Conservation (phyloP, 2,113 vertebrate species). For the Aix galericulata region DNA sequence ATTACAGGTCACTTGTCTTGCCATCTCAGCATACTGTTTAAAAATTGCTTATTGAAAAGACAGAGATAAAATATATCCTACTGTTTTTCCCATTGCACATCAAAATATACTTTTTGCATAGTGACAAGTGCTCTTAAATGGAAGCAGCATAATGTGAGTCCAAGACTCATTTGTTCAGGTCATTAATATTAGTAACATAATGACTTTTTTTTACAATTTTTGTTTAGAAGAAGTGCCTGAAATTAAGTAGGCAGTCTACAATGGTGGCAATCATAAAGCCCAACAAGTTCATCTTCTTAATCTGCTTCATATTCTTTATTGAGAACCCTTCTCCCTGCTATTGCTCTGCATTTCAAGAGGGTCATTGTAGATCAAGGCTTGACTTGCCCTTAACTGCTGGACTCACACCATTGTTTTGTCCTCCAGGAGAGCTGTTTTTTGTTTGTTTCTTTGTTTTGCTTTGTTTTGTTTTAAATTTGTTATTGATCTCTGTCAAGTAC, state of each 20-base stretch:
- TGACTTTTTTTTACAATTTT: neutral
- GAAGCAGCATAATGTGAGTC: neutral
- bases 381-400: neutral
- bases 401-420: neutral
- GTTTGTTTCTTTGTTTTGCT: neutral
- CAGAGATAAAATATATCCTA: neutral
- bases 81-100: neutral
- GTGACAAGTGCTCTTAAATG: neutral
- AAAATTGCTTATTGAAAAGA: neutral
- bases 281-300: neutral
- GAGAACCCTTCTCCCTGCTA: rapidly evolving
- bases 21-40: neutral
- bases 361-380: neutral
- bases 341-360: neutral
- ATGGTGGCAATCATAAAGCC: neutral
- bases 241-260: neutral
- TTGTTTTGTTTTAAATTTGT: neutral
- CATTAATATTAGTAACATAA: neutral
- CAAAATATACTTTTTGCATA: neutral
- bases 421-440: neutral
- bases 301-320: neutral
- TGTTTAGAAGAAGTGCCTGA: neutral
- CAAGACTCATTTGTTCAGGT: neutral
- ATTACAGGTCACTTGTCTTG: neutral
- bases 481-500: neutral